These are phyloP conservation scores for Silurus lanzhouensis DNA, from an alignment of 2,797 vertebrate genomes.

Conservation along the genomic window DNA sequence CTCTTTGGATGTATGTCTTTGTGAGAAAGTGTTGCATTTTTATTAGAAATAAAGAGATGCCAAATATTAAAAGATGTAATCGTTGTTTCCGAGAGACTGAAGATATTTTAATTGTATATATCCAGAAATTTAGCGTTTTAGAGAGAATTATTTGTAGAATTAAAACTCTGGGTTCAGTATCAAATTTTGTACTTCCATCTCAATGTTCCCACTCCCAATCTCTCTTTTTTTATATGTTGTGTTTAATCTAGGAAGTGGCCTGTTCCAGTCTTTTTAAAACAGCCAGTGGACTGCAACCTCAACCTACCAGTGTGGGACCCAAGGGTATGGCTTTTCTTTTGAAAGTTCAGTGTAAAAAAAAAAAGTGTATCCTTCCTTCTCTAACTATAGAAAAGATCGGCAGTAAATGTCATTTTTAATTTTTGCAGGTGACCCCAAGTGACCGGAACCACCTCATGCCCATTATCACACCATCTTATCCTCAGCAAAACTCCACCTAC, in stretches of 20 bases:
- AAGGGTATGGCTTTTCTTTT: slow-evolving; percentile 75
- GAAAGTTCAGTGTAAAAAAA: neutral
- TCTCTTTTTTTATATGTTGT: neutral
- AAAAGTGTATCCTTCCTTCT: neutral
- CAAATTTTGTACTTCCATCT: neutral
- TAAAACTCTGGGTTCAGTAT: no score
- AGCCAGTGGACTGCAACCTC: slow-evolving; percentile 85
- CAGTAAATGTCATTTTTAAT: neutral
- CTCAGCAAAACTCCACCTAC: slow-evolving; percentile 91
- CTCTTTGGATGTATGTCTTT: no score
- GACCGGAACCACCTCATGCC: slow-evolving; percentile 92
- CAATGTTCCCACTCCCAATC: neutral
- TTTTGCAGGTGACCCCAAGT: slow-evolving; percentile 82
- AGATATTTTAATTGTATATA: no score
- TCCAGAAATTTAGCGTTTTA: no score
- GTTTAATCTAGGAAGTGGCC: slow-evolving; percentile 73
- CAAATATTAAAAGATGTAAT: no score
- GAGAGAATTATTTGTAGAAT: no score
- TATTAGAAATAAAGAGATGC: no score
- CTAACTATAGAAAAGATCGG: neutral
- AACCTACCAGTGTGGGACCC: slow-evolving; percentile 91
- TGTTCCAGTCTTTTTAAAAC: slow-evolving; percentile 85
- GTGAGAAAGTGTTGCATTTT: no score
- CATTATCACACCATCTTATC: slow-evolving; percentile 92
- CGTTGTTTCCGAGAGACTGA: no score